phyloP scores from a whole-genome alignment of 1,140 invertebrate species.

The Druon quercuslanigerum region DNA sequence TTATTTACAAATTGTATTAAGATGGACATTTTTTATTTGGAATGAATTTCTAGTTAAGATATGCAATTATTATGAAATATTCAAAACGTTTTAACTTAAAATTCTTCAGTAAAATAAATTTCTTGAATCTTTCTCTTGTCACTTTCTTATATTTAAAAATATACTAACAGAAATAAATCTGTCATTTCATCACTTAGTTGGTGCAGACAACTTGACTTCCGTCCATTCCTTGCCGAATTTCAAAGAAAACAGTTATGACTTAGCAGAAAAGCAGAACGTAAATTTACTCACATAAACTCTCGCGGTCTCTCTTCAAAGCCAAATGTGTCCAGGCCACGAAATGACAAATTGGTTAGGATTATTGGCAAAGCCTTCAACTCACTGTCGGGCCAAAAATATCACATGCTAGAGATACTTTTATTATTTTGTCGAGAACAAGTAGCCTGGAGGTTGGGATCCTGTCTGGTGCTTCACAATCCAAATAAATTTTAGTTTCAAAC shows the following conservation, averaged over 20 bases:
- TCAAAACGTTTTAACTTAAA: too few species aligned
- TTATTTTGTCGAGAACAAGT: not conserved
- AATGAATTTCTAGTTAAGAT: too few species aligned
- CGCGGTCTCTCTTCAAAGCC: not conserved
- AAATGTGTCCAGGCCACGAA: not conserved
- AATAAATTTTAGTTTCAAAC: too few species aligned
- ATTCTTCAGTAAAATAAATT: too few species aligned
- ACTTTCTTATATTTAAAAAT: too few species aligned
- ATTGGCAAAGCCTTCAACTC: not conserved
- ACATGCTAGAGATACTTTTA: not conserved
- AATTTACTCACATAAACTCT: slow-evolving; percentile 5
- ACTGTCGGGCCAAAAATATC: not conserved
- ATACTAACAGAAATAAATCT: too few species aligned
- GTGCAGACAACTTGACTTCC: too few species aligned
- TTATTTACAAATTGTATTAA: too few species aligned
- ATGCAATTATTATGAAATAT: too few species aligned
- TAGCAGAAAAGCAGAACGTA: not conserved
- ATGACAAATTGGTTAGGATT: not conserved
- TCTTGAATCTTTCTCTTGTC: too few species aligned
- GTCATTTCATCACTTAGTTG: too few species aligned
- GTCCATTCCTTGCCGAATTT: not conserved
- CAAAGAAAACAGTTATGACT: not conserved
- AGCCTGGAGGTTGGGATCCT: not conserved
- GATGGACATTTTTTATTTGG: too few species aligned
- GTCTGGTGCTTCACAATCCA: not conserved